Percentiles rank a stretch among this genome's conserved stretches.
Evolutionary conservation across 1,140 invertebrate genomes (phyloP).

Genomic region (Platyscapa corneri): DNA sequence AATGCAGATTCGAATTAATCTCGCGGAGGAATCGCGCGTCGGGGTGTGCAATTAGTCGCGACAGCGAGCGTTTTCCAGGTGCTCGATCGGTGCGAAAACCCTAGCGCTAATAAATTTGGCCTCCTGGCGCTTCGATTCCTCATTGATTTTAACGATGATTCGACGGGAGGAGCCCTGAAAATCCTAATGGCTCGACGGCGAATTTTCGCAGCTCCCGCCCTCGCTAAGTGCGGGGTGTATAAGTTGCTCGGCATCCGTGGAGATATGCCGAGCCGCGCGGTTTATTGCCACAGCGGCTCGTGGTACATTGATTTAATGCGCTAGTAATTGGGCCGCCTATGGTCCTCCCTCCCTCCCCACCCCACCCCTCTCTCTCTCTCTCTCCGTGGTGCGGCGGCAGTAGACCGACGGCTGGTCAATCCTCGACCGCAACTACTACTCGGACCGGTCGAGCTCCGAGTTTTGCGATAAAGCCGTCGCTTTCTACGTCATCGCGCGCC

Average conservation of each 20-base stretch:
- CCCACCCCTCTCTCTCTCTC: neutral
- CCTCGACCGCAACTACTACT: conserved; percentile 41
- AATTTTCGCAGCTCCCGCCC: neutral
- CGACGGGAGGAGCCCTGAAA: neutral
- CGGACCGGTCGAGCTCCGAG: neutral
- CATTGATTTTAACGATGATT: neutral
- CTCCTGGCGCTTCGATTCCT: no score
- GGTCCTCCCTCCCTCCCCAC: neutral
- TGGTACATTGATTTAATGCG: conserved; percentile 53
- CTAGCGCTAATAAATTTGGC: no score
- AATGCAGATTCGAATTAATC: no score
- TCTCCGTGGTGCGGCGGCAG: neutral
- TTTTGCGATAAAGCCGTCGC: neutral
- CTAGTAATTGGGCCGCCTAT: conserved; percentile 48
- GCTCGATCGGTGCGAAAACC: no score
- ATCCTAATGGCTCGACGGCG: neutral
- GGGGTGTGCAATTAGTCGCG: no score
- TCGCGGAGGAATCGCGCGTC: no score
- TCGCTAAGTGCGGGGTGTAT: neutral
- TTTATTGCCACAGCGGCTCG: conserved; percentile 47
- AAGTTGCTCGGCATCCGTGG: conserved; percentile 44
- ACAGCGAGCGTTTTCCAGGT: no score
- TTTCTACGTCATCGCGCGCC: neutral
- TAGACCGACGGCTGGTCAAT: conserved; percentile 14
- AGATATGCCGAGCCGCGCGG: conserved; percentile 25